Evolutionary conservation across 2,113 vertebrate species (phyloP).

Genomic region (Capreolus pygargus): DNA sequence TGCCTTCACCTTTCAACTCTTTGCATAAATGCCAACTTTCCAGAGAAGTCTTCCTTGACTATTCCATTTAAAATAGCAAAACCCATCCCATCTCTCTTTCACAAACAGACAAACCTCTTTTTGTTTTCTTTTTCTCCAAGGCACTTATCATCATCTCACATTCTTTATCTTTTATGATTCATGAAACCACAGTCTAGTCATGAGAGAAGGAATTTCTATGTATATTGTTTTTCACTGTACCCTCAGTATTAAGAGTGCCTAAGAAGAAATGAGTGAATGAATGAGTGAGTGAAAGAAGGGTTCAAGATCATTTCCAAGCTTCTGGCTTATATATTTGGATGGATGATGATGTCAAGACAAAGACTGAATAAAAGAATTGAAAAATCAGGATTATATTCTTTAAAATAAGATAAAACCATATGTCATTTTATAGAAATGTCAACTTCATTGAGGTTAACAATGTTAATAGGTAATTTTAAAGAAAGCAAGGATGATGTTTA

Average conservation of each 20-base stretch:
- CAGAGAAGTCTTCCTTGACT: not conserved
- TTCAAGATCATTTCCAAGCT: not conserved
- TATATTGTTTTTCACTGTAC: not conserved
- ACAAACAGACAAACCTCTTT: not conserved
- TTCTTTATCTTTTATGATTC: not conserved
- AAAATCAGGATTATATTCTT: not conserved
- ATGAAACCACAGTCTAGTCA: not conserved
- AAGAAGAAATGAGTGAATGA: not conserved
- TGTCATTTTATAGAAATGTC: not conserved
- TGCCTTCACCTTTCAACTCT: not conserved
- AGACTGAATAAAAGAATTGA: not conserved
- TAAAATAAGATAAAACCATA: not conserved
- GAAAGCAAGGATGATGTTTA: not conserved
- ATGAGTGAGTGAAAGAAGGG: not conserved
- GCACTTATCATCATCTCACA: not conserved
- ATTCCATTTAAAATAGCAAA: not conserved
- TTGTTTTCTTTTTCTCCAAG: not conserved
- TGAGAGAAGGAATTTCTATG: not conserved
- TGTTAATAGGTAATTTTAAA: not conserved
- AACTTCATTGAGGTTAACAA: not conserved
- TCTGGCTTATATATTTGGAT: not conserved
- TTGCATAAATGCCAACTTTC: not conserved
- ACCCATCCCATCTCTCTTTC: not conserved
- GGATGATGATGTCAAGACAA: not conserved
- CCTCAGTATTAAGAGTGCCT: not conserved